phyloP scores from a whole-genome alignment of 2,888 invertebrate genomes.

The Mechanitis mazaeus region DNA sequence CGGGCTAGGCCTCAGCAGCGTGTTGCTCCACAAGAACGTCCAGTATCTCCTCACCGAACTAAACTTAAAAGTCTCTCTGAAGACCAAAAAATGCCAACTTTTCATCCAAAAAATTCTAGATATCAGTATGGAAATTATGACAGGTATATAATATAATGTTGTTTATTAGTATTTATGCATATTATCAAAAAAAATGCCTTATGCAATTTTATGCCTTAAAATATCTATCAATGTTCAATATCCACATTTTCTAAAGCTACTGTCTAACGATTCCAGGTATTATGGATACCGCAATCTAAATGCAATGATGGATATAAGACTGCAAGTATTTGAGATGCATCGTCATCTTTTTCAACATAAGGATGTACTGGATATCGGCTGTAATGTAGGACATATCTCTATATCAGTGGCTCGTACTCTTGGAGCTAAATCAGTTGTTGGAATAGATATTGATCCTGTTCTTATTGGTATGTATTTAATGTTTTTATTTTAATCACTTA shows the following conservation, averaged over 20 bases:
- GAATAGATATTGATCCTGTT: constrained; percentile 95
- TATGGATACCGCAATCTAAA: constrained; percentile 95
- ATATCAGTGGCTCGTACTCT: constrained; percentile 91
- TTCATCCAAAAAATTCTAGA: constrained; percentile 84
- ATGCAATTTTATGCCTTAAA: not conserved
- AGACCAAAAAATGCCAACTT: constrained; percentile 77
- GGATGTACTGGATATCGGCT: constrained; percentile 97
- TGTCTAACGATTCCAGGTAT: constrained; percentile 78
- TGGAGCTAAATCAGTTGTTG: constrained; percentile 89
- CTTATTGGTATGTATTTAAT: constrained; percentile 78
- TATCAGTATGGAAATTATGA: constrained; percentile 98
- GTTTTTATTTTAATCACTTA: too few relatives aligned
- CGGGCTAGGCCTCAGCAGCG: constrained; percentile 64
- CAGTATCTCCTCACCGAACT: constrained; percentile 64
- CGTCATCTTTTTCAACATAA: constrained; percentile 90
- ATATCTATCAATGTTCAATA: not conserved
- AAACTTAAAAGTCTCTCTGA: constrained; percentile 53
- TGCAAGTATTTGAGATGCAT: constrained; percentile 87
- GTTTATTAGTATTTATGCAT: not conserved
- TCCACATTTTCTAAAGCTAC: not conserved
- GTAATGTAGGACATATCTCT: constrained; percentile 97
- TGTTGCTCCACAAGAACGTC: constrained; percentile 60
- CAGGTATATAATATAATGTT: constrained; percentile 62
- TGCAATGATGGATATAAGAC: constrained; percentile 87
- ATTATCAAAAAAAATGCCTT: not conserved